These are phyloP conservation scores for Drosophila mojavensis DNA, from an alignment of 1,140 invertebrate species.

Conservation along the genomic window DNA sequence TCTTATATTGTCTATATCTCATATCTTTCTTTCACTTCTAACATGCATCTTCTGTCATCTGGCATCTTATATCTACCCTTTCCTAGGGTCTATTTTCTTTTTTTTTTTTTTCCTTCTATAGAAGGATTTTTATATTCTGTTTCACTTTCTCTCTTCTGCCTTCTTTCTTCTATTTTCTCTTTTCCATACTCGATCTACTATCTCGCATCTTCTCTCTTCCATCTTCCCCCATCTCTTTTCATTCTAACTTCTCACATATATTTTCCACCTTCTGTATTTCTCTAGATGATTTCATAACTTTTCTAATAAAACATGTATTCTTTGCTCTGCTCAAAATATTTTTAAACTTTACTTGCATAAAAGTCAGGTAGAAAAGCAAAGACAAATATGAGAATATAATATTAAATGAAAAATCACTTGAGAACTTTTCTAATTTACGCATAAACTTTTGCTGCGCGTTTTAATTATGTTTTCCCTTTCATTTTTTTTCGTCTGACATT, in stretches of 20 bases:
- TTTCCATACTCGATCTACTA: neutral
- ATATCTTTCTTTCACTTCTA: neutral
- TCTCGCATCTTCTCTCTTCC: neutral
- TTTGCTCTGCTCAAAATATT: too few species aligned
- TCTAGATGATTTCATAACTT: too few species aligned
- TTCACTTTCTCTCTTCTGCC: neutral
- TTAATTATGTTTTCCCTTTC: constrained; percentile 29
- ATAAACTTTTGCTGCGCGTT: constrained; percentile 26
- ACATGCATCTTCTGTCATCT: neutral
- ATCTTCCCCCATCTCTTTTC: too few species aligned
- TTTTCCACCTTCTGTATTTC: too few species aligned
- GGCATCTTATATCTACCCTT: too few species aligned
- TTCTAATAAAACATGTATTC: too few species aligned
- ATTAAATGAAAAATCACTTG: constrained; percentile 29
- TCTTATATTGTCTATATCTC: neutral
- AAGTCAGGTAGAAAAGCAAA: constrained; percentile 1
- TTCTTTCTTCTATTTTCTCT: neutral
- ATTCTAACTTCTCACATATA: too few species aligned
- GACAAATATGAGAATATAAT: constrained; percentile 33
- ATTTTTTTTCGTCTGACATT: constrained; percentile 1
- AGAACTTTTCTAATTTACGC: constrained; percentile 46
- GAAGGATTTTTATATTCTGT: too few species aligned
- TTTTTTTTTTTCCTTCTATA: neutral
- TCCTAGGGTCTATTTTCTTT: neutral
- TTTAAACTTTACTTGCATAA: neutral